Evolutionary conservation across 2,797 vertebrate species (phyloP).

Genomic region (Nannoperca obscura): DNA sequence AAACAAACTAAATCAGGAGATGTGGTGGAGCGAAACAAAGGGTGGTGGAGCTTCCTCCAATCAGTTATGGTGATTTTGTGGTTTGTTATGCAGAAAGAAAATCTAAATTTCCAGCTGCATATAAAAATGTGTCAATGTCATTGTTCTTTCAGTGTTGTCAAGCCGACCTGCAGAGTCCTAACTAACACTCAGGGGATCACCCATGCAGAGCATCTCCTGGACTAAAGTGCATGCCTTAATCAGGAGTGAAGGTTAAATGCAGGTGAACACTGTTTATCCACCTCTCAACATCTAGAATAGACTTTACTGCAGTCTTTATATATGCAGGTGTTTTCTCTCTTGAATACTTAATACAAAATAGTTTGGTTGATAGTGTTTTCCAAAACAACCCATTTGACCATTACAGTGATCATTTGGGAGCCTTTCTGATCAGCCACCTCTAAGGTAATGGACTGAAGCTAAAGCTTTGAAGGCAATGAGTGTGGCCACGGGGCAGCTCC

Average conservation of each 20-base stretch:
- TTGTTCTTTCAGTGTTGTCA: not conserved
- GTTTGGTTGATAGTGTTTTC: not conserved
- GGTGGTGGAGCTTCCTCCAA: not conserved
- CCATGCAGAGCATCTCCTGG: not conserved
- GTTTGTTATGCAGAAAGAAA: slow-evolving; percentile 5
- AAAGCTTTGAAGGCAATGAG: not conserved
- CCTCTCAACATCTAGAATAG: not conserved
- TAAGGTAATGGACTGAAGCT: not conserved
- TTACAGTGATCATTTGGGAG: not conserved
- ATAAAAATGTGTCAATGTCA: not conserved
- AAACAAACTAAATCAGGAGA: not conserved
- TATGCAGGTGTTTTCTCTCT: not conserved
- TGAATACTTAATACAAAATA: not conserved
- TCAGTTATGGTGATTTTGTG: not conserved
- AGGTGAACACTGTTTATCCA: not conserved
- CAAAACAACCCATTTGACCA: not conserved
- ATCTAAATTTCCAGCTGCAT: not conserved
- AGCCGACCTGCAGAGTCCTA: not conserved
- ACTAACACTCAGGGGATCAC: not conserved
- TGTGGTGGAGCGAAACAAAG: not conserved
- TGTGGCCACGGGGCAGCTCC: not conserved
- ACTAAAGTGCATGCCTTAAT: not conserved
- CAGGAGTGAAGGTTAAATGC: slow-evolving; percentile 6
- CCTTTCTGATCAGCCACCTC: not conserved
- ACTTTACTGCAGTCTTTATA: not conserved